Conservation (phyloP, 2,797 vertebrate species). For the Numenius phaeopus region DNA sequence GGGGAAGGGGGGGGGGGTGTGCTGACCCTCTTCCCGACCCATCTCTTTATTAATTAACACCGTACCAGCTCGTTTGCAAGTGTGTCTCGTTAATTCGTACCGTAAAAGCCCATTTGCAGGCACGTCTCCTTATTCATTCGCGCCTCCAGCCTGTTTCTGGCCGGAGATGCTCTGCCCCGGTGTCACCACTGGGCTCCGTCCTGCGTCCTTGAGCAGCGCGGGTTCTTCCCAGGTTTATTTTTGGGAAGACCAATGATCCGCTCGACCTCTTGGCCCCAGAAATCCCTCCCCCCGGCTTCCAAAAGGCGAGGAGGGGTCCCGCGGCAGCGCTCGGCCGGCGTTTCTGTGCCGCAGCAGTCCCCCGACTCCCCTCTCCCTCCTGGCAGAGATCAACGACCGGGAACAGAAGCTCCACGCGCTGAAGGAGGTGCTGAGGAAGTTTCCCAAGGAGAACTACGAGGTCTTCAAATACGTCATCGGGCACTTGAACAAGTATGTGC, state of each 20-base stretch:
- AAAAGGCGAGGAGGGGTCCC: neutral
- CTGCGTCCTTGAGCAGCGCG: accelerated
- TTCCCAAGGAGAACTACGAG: conserved; percentile 94
- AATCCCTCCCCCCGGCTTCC: neutral
- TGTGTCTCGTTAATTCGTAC: accelerated
- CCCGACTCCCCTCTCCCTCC: neutral
- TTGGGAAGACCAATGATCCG: accelerated
- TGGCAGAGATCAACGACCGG: conserved; percentile 91
- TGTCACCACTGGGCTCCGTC: accelerated
- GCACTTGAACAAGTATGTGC: conserved; percentile 91
- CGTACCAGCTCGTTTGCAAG: accelerated
- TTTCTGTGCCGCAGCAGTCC: neutral
- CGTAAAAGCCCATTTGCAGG: accelerated
- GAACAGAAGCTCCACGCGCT: conserved; percentile 92
- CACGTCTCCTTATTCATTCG: accelerated
- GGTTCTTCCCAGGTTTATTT: too few relatives aligned
- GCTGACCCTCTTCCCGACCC: accelerated
- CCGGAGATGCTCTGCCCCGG: neutral
- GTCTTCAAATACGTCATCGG: conserved; percentile 96
- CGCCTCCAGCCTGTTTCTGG: neutral
- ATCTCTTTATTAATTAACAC: neutral
- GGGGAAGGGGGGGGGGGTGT: too few relatives aligned
- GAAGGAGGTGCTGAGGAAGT: conserved; percentile 90
- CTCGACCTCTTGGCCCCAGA: neutral
- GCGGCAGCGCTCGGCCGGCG: accelerated